Evolutionary conservation across 1,140 invertebrate genomes (phyloP), one percentile per base, ranked within the genome.

Genomic region (Meloidogyne exigua): DNA sequence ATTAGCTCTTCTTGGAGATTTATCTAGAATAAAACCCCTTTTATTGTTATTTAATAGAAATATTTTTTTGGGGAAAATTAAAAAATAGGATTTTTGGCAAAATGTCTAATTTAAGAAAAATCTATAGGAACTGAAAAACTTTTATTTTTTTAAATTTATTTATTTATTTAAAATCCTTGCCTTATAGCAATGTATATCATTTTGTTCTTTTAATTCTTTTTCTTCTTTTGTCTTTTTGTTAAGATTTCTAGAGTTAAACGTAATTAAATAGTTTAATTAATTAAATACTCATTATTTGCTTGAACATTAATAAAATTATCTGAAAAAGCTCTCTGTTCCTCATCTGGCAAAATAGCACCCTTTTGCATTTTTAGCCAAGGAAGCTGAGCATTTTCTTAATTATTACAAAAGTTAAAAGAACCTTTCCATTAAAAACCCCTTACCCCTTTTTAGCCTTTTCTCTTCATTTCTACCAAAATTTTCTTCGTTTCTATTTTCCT

Each of bases 1-100:
- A 65, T 25, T 23, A 65, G 23, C 57, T 36, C 28, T 1, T 62
- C 44, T 73, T 73, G 72, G n/a, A 73, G n/a, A 62, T 73, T 73
- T 18, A 73, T 42, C 72, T 73, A 36, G 21, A 2, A 7, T 21
- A 49, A 28, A 25, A 64, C 3, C n/a, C n/a, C n/a, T n/a, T n/a
- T n/a, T n/a, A n/a, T n/a, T n/a, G n/a, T n/a, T n/a, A n/a, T n/a
- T n/a, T n/a, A n/a, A n/a, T n/a, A n/a, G n/a, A n/a, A n/a, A n/a
- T n/a, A n/a, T n/a, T n/a, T n/a, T n/a, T n/a, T n/a, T n/a, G n/a
- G n/a, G n/a, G n/a, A n/a, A n/a, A n/a, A n/a, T n/a, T n/a, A n/a
- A n/a, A n/a, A n/a, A n/a, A n/a, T n/a, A n/a, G n/a, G 7, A 32
- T 32, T 32, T 32, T 32, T 39, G 36, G 9, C 36, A 39, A 39